Evolutionary conservation across 1,140 invertebrate genomes (phyloP).

Genomic region (Phymastichus coffea): DNA sequence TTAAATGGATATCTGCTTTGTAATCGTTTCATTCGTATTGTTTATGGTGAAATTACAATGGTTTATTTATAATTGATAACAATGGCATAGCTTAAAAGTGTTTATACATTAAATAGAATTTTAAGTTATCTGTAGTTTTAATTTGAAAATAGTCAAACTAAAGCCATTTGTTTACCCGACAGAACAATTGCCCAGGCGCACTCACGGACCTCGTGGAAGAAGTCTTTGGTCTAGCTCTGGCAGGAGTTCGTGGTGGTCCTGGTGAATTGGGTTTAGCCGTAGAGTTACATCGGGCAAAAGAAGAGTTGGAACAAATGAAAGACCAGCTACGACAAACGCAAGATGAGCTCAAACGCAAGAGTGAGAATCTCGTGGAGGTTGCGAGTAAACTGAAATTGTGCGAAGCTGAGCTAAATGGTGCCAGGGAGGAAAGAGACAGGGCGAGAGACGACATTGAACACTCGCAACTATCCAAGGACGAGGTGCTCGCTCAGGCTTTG

Average conservation of each 20-base stretch:
- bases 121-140: too few relatives aligned
- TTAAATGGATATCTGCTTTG: too few relatives aligned
- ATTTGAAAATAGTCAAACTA: too few relatives aligned
- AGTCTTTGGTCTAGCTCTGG: constrained; percentile 68
- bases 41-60: too few relatives aligned
- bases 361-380: constrained; percentile 76
- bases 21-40: too few relatives aligned
- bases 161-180: too few relatives aligned
- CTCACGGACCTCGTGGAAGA: constrained; percentile 65
- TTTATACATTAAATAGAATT: too few relatives aligned
- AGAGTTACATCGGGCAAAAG: constrained; percentile 76
- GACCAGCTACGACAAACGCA: constrained; percentile 73
- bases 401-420: constrained; percentile 78
- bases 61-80: too few relatives aligned
- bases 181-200: constrained; percentile 43
- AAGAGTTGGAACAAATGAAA: constrained; percentile 75
- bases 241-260: constrained; percentile 58
- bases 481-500: constrained; percentile 78
- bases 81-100: too few relatives aligned
- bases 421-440: constrained; percentile 79
- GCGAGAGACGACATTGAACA: constrained; percentile 69
- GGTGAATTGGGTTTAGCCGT: constrained; percentile 61
- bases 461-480: constrained; percentile 72
- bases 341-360: constrained; percentile 76
- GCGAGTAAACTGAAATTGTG: constrained; percentile 77